Percentiles rank a stretch among this genome's conserved stretches.
Evolutionary conservation across 2,888 invertebrate species (phyloP).

Genomic region (Ephialtes manifestator): DNA sequence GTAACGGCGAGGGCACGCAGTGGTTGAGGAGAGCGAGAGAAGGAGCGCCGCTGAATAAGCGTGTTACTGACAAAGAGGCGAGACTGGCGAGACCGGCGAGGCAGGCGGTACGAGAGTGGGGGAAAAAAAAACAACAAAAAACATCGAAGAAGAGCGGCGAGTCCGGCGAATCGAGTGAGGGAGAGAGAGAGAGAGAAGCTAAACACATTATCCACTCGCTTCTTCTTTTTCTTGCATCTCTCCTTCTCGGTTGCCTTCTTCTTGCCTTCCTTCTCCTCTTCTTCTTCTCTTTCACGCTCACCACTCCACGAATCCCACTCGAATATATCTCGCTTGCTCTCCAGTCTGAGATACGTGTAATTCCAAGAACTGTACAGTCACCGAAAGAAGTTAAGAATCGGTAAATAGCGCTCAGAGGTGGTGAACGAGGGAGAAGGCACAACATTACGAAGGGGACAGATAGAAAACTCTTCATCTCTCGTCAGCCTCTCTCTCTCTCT

Average conservation of each 20-base stretch:
- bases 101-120: neutral
- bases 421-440: slow-evolving; percentile 4
- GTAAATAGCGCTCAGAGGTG: slow-evolving; percentile 7
- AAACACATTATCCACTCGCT: slow-evolving; percentile 57
- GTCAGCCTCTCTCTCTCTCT: slow-evolving; percentile 5
- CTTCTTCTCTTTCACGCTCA: slow-evolving; percentile 18
- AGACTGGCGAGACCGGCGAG: slow-evolving; percentile 40
- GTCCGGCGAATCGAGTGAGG: slow-evolving; percentile 54
- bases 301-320: slow-evolving; percentile 38
- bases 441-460: slow-evolving; percentile 15
- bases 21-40: slow-evolving; percentile 45
- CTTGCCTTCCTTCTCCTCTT: slow-evolving; percentile 16
- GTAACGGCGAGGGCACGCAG: slow-evolving; percentile 43
- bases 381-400: slow-evolving; percentile 48
- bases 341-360: slow-evolving; percentile 76
- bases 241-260: slow-evolving; percentile 25
- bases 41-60: slow-evolving; percentile 41
- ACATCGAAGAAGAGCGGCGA: slow-evolving; percentile 43
- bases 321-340: slow-evolving; percentile 70
- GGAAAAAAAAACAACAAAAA: slow-evolving; percentile 38
- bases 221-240: slow-evolving; percentile 54
- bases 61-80: slow-evolving; percentile 49
- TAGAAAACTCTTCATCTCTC: slow-evolving; percentile 24
- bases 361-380: slow-evolving; percentile 83
- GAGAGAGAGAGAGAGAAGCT: slow-evolving; percentile 45